Evolutionary conservation across 2,888 invertebrate species (phyloP).

Genomic region (Pseudococcus viburni): DNA sequence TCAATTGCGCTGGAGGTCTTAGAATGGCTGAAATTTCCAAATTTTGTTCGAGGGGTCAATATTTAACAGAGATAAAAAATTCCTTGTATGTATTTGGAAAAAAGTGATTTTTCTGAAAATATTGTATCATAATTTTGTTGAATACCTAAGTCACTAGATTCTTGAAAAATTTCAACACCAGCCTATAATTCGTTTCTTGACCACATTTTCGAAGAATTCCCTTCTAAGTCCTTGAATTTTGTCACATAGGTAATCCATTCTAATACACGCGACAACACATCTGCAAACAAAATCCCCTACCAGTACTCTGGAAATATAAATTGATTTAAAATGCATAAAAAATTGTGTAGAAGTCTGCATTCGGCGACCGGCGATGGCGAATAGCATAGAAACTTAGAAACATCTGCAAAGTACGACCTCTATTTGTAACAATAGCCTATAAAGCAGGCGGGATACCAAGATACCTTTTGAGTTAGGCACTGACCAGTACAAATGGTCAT

Average conservation of each 20-base stretch:
- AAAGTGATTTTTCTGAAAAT: no score
- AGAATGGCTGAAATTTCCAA: no score
- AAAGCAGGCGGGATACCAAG: constrained; percentile 62
- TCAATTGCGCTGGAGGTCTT: no score
- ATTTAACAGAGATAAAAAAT: no score
- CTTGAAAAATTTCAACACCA: not conserved
- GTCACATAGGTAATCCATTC: not conserved
- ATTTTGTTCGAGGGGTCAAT: no score
- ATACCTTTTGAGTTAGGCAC: constrained; percentile 7
- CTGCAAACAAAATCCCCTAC: constrained; percentile 41
- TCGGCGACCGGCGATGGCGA: not conserved
- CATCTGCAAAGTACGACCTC: constrained; percentile 35
- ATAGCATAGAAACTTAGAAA: not conserved
- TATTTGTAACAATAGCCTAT: constrained; percentile 60
- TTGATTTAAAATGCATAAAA: constrained; percentile 55
- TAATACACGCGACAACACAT: constrained; percentile 6
- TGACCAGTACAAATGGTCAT: constrained; percentile 61
- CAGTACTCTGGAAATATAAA: not conserved
- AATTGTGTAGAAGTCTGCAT: constrained; percentile 30
- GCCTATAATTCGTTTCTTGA: not conserved
- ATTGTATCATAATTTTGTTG: no score
- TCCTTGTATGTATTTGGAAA: no score
- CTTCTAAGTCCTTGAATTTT: not conserved
- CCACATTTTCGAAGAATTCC: not conserved
- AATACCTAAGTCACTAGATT: no score